Evolutionary conservation across 2,797 vertebrate species (phyloP).

Genomic region (Squalus acanthias): DNA sequence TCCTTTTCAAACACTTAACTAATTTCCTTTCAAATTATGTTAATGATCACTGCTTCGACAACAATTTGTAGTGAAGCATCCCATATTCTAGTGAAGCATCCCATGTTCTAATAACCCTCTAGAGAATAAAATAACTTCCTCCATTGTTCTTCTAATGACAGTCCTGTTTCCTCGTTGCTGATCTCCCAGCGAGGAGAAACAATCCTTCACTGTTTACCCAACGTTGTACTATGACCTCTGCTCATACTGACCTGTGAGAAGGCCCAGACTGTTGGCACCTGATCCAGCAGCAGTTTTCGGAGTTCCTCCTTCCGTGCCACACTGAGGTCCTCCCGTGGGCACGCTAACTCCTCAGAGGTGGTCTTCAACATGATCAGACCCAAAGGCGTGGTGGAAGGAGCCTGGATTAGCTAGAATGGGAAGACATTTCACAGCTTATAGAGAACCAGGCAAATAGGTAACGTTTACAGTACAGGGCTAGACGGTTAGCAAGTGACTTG

Average conservation of each 20-base stretch:
- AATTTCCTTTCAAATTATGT: neutral
- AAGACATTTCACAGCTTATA: neutral
- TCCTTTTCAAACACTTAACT: neutral
- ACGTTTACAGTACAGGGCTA: too few species aligned
- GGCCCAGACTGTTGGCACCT: constrained; percentile 88
- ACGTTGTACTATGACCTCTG: neutral
- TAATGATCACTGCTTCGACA: neutral
- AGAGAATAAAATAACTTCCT: neutral
- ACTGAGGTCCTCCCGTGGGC: constrained; percentile 89
- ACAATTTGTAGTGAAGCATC: neutral
- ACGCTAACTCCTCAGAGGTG: constrained; percentile 92
- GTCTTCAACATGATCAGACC: constrained; percentile 94
- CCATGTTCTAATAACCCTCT: neutral
- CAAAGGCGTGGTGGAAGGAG: constrained; percentile 76
- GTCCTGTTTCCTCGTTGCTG: neutral
- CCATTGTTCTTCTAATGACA: neutral
- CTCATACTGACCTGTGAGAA: constrained; percentile 75
- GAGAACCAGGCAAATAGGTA: neutral
- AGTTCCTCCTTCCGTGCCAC: constrained; percentile 91
- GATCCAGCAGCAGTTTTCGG: constrained; percentile 87
- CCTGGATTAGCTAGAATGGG: constrained; percentile 79
- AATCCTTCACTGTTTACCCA: neutral
- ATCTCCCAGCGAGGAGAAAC: neutral
- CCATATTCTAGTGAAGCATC: neutral
- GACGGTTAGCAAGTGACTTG: neutral